Conservation (phyloP, 2,888 invertebrate genomes). For the Hemithea aestivaria region DNA sequence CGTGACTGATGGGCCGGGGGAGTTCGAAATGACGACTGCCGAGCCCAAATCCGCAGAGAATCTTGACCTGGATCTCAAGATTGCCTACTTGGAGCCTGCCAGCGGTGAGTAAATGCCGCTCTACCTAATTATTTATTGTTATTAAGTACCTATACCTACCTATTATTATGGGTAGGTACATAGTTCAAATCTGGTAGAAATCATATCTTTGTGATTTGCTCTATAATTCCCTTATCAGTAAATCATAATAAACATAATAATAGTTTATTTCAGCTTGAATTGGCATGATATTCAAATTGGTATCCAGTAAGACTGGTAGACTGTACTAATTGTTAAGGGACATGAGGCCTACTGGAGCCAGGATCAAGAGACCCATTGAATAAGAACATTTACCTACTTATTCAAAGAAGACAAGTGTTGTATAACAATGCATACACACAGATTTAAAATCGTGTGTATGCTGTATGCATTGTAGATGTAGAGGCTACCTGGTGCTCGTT, state of each 20-base stretch:
- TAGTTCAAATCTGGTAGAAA: no score
- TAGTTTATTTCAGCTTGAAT: slow-evolving; percentile 24
- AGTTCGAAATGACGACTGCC: slow-evolving; percentile 66
- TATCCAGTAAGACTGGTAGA: slow-evolving; percentile 45
- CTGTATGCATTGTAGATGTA: slow-evolving; percentile 61
- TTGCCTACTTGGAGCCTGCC: slow-evolving; percentile 79
- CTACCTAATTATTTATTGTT: slow-evolving; percentile 1
- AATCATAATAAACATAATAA: slow-evolving; percentile 1
- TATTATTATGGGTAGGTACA: no score
- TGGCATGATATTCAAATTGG: slow-evolving; percentile 41
- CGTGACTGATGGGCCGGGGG: slow-evolving; percentile 62
- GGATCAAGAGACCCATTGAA: slow-evolving; percentile 18
- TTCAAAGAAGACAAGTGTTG: slow-evolving; percentile 62
- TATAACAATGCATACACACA: slow-evolving; percentile 57
- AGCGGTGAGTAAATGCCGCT: slow-evolving; percentile 72
- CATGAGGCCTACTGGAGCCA: slow-evolving; percentile 50
- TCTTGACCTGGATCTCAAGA: slow-evolving; percentile 80
- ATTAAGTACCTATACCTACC: no score
- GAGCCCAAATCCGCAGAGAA: slow-evolving; percentile 70
- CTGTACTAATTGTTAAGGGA: slow-evolving; percentile 36
- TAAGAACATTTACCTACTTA: slow-evolving; percentile 37
- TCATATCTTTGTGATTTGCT: no score
- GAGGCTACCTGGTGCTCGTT: slow-evolving; percentile 69
- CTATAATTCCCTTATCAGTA: no score
- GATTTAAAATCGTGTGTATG: slow-evolving; percentile 37